These are phyloP conservation scores for Galleria mellonella DNA, from an alignment of 1,140 invertebrate species.

Conservation along the genomic window DNA sequence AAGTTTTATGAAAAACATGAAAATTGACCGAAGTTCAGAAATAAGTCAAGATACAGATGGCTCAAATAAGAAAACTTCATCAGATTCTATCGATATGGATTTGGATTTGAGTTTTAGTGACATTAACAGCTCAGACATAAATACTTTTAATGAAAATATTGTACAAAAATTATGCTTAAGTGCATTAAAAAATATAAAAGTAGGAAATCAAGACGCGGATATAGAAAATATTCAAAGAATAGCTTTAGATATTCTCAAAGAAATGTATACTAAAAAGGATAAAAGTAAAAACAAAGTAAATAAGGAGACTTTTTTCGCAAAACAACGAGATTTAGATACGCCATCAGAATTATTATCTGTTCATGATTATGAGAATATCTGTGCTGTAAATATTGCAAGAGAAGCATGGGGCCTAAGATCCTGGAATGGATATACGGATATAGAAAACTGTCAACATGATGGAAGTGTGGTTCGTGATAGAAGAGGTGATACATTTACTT, in stretches of 20 bases:
- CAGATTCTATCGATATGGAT: slow-evolving; percentile 70
- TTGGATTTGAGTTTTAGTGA: slow-evolving; percentile 72
- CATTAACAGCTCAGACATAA: slow-evolving; percentile 73
- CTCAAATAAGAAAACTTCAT: slow-evolving; percentile 70
- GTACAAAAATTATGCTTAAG: slow-evolving; percentile 72
- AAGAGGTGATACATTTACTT: slow-evolving; percentile 75
- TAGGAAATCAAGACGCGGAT: slow-evolving; percentile 70
- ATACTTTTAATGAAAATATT: slow-evolving; percentile 73
- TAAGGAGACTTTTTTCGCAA: slow-evolving; percentile 32
- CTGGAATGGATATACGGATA: slow-evolving; percentile 79
- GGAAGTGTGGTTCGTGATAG: slow-evolving; percentile 77
- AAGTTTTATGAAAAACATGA: slow-evolving; percentile 47
- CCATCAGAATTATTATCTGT: slow-evolving; percentile 77
- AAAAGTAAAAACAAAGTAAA: slow-evolving; percentile 48
- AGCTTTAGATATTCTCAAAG: slow-evolving; percentile 70
- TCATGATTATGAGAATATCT: slow-evolving; percentile 82
- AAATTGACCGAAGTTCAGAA: slow-evolving; percentile 56
- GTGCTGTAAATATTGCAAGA: slow-evolving; percentile 78
- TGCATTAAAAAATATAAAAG: slow-evolving; percentile 72
- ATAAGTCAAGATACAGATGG: slow-evolving; percentile 62
- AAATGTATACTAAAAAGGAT: slow-evolving; percentile 70
- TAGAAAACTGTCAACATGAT: slow-evolving; percentile 79
- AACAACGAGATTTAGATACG: slow-evolving; percentile 69
- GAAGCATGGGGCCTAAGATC: slow-evolving; percentile 81
- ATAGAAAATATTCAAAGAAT: slow-evolving; percentile 73